Evolutionary conservation across 64 coral and sea anemone genomes (phyloP), one percentile per base, ranked within the genome.

Genomic region (Astreopora myriophthalma): DNA sequence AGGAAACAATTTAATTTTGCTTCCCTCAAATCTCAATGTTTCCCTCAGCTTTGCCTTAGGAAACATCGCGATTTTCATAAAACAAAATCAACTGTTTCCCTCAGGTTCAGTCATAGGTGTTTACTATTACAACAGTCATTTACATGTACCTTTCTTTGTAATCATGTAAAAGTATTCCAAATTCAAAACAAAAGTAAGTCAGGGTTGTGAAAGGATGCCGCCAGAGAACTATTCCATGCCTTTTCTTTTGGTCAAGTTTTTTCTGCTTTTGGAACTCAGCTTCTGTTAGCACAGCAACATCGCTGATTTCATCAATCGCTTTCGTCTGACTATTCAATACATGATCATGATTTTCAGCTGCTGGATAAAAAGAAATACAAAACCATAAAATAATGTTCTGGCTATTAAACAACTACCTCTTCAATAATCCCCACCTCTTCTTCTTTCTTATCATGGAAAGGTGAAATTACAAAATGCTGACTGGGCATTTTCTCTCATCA

Each of bases 191-290:
- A 42, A 98, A 98, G 65, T 98, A 98, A 13, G 79, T 81, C 89
- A 98, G 61, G 0, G 96, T 98, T 60, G 84, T 27, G 27, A 98
- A 36, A 0, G 96, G 96, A 68, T 60, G 92, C 38, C 71, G 89
- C 96, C 96, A 98, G 6, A 98, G 86, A 8, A 98, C 96, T 62
- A 98, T 98, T 28, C 87, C 88, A 66, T 93, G 96, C 8, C 96
- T 91, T n/a, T 61, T 82, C 73, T 91, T 80, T 71, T 95, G 94
- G 48, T 98, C 96, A 24, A 98, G 48, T 82, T 93, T 98, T 20
- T 84, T 67, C 71, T 98, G 89, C 28, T 58, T 78, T 30, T 48
- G 74, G 65, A 95, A 69, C 26, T 93, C 80, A 72, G 92, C 90
- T 74, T 98, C 90, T 62, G 71, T 75, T 22, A 75, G 20, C 10